Base-by-base conservation (phyloP, 2,888 invertebrate species). In the Agonopterix heracliana region DNA sequence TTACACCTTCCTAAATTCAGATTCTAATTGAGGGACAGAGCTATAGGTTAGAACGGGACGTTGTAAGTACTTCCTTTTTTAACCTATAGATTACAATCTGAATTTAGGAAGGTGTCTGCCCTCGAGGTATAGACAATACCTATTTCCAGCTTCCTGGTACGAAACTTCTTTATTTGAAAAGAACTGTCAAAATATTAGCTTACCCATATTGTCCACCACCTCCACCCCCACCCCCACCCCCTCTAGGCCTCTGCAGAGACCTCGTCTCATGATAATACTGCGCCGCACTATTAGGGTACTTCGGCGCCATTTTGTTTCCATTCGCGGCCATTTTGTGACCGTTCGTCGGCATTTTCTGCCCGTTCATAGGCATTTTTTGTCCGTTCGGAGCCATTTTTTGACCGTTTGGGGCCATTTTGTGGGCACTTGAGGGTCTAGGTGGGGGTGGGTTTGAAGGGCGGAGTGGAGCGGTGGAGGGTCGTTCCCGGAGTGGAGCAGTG, bases 201-300 rank as follows among this genome's bases (percentile, higher is more conserved):
- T 44, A 89, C 88, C 81, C 78, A 45, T 81, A 82, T 34, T 80
- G 41, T 26, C 26, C 26, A 7, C 26, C 17, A 1, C 17, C 26
- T 26, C 5, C 26, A 5, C 5, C 26, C 3, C 26, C 26, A 26
- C 26, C 26, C 3, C 26, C 26, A 5, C 26, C 26, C 0, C 67
- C 68, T 8, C 80, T 54, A 56, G 92, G 91, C 34, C 92, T 68
- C 66, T 93, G 93, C 63, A 93, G 66, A 1, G 92, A 92, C 45
- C 92, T 71, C 0, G 92, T 92, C 56, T 92, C 92, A 40, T 89
- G 90, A 60, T 90, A 90, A 54, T 85, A 85, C 69, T 82, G 81
- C 49, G 82, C 77, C 0, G 77, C 79, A 47, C 77, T 81, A 53
- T 74, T 78, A 2, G 54, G 76, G 47, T 68, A 67, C 41, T 66